Percentiles rank a stretch among this genome's conserved stretches.
Evolutionary conservation across 2,797 vertebrate species (phyloP).

Genomic region (Cyprinodon diabolis): DNA sequence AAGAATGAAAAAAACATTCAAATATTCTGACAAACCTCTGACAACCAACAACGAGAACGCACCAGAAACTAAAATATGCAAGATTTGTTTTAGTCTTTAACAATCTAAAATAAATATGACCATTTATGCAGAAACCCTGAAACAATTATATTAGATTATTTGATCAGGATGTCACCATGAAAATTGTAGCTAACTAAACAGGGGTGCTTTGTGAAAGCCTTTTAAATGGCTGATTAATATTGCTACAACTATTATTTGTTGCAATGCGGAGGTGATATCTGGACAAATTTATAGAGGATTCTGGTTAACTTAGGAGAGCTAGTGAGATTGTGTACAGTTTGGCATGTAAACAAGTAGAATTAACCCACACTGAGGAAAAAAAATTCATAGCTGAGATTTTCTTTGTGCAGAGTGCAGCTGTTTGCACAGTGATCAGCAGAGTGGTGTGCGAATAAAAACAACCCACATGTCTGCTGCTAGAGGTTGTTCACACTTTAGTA

Average conservation of each 20-base stretch:
- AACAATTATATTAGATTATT: not conserved
- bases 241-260: not conserved
- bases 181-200: not conserved
- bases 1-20: not conserved
- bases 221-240: not conserved
- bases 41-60: not conserved
- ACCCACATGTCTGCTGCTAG: not conserved
- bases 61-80: not conserved
- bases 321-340: not conserved
- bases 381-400: constrained; percentile 38
- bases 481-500: too few species aligned
- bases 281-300: not conserved
- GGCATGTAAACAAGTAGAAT: constrained; percentile 12
- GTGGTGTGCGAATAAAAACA: constrained; percentile 11
- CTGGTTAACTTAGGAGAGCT: not conserved
- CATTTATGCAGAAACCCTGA: not conserved
- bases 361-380: constrained; percentile 8
- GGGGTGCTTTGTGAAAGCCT: not conserved
- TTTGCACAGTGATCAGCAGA: constrained; percentile 39
- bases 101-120: not conserved
- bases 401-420: constrained; percentile 3
- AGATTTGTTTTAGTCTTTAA: too few species aligned
- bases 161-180: not conserved
- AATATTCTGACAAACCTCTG: not conserved
- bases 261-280: not conserved